phyloP scores from a whole-genome alignment of 2,797 vertebrate species.

The Spea hammondii region DNA sequence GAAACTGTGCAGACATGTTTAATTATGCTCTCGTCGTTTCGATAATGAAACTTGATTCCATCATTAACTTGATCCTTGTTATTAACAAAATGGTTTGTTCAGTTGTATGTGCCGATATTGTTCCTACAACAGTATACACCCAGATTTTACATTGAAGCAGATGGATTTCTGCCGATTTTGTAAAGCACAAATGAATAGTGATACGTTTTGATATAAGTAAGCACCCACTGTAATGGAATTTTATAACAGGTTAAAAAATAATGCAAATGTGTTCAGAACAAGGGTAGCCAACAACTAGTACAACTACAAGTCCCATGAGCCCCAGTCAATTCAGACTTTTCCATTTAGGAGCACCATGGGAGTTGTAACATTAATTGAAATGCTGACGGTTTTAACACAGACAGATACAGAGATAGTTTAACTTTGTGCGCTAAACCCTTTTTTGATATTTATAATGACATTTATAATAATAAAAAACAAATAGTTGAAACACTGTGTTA shows the following conservation, averaged over 20 bases:
- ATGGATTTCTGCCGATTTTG: slow-evolving; percentile 26
- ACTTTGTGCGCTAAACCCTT: background rate
- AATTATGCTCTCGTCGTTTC: background rate
- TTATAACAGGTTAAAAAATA: too few relatives aligned
- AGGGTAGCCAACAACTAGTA: too few relatives aligned
- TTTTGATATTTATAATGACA: background rate
- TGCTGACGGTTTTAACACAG: too few relatives aligned
- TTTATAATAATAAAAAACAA: background rate
- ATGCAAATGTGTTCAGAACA: too few relatives aligned
- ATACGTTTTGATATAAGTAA: background rate
- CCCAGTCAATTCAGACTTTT: too few relatives aligned
- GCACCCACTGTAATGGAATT: background rate
- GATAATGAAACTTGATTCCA: background rate
- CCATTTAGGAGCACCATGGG: too few relatives aligned
- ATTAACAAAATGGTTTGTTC: too few relatives aligned
- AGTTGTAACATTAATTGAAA: too few relatives aligned
- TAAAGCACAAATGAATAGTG: slow-evolving; percentile 35
- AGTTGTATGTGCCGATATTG: too few relatives aligned
- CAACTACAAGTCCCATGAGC: too few relatives aligned
- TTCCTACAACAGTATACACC: too few relatives aligned
- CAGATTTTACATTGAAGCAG: background rate
- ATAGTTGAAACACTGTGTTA: slow-evolving; percentile 4
- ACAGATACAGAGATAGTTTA: too few relatives aligned
- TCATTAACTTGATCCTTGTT: background rate
- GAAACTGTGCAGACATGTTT: slow-evolving; percentile 18